Evolutionary conservation across 2,888 invertebrate genomes (phyloP), one percentile per base, ranked within the genome.

Genomic region (Ptychoptera contaminata): DNA sequence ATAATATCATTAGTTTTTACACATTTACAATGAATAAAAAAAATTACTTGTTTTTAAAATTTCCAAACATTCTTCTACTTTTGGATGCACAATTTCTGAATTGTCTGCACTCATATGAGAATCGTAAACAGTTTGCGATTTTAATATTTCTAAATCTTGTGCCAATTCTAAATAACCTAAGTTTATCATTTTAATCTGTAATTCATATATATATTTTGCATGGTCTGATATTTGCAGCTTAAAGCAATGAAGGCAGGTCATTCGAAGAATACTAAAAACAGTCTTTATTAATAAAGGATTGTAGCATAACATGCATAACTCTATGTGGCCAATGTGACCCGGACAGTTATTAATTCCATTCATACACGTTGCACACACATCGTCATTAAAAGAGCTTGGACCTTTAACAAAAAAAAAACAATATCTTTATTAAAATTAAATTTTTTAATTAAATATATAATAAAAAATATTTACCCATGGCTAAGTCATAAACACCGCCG

Each of bases 251-350:
- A 82, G 60, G 56, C 91, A 91, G 15, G 76, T 72, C 1, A 80
- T 67, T 49, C 75, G 73, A 42, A 88, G 68, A 8, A 90, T 60
- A 1, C 70, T 73, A 45, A 72, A 74, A 14, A 94, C 69, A 30
- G 76, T 71, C 56, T 79, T 80, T 49, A 84, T 79, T 56, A 91
- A 90, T 40, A 97, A 58, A 0, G 97, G 96, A 70, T 97, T 96
- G 46, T 87, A 79, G 0, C 91, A 84, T 0, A 90, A 79, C 10
- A 94, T 66, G 0, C 90, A 87, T 1, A 98, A 68, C 51, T 85
- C 83, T 49, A 98, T 92, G 59, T 94, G 90, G 0, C 97, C 97
- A 63, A 91, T 81, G 65, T 98, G 98, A 0, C 98, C 98, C 0
- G 83, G 77, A 58, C 96, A 96, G 49, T 73, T 68, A 8, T 71